phyloP scores from a whole-genome alignment of 2,113 vertebrate genomes.

The Microcebus griseorufus region DNA sequence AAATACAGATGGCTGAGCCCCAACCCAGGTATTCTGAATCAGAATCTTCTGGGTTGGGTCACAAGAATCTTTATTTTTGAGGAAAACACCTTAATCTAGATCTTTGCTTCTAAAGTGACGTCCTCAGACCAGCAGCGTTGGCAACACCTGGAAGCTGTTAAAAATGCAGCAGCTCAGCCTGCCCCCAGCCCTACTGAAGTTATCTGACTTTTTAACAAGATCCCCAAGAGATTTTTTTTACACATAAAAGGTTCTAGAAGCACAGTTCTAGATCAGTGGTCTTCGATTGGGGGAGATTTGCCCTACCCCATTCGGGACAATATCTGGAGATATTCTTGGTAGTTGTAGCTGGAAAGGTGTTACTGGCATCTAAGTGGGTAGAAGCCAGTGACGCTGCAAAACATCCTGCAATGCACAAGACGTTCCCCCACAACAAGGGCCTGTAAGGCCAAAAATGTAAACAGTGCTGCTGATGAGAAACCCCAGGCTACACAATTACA shows the following conservation, averaged over 20 bases:
- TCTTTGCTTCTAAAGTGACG: not conserved
- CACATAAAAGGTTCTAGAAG: not conserved
- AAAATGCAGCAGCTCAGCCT: not conserved
- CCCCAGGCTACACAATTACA: not conserved
- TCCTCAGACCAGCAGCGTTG: not conserved
- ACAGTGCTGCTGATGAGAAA: not conserved
- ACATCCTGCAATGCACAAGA: not conserved
- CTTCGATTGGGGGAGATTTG: not conserved
- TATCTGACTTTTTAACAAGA: not conserved
- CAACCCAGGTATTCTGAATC: not conserved
- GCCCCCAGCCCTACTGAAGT: not conserved
- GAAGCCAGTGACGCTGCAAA: not conserved
- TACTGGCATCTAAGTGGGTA: not conserved
- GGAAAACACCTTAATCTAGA: not conserved
- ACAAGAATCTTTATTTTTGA: not conserved
- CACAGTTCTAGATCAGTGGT: not conserved
- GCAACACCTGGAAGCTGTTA: not conserved
- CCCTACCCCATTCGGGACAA: too few relatives aligned
- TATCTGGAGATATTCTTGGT: not conserved
- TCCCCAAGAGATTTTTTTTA: not conserved
- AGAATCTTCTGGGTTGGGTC: not conserved
- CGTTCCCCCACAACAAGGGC: not conserved
- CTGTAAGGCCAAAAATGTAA: not conserved
- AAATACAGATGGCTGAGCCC: not conserved
- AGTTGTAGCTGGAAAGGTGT: not conserved